phyloP scores from a whole-genome alignment of 2,888 invertebrate species.

The Lasioglossum villosulum region DNA sequence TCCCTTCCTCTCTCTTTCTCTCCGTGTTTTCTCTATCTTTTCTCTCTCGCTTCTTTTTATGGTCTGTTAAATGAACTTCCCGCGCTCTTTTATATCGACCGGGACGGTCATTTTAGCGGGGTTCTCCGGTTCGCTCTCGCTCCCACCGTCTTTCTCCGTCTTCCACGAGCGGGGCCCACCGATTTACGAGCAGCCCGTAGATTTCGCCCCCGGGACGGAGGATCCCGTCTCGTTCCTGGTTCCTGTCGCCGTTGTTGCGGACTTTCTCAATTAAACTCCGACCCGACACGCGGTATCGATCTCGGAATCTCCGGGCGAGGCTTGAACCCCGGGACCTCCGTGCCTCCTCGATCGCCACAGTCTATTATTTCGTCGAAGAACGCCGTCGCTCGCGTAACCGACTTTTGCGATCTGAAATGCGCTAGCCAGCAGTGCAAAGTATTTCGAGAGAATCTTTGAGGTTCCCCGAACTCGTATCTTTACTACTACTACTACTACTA shows the following conservation, averaged over 20 bases:
- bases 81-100: slow-evolving; percentile 82
- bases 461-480: too few species aligned
- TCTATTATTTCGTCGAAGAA: background rate
- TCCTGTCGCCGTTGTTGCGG: slow-evolving; percentile 26
- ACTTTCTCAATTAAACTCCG: slow-evolving; percentile 36
- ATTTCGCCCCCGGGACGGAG: slow-evolving; percentile 63
- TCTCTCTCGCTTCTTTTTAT: slow-evolving; percentile 75
- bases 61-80: slow-evolving; percentile 83
- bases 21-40: slow-evolving; percentile 25
- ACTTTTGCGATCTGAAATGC: background rate
- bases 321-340: slow-evolving; percentile 2
- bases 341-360: slow-evolving; percentile 11
- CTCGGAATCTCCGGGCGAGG: slow-evolving; percentile 3
- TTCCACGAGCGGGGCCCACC: slow-evolving; percentile 58
- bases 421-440: background rate
- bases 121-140: slow-evolving; percentile 58
- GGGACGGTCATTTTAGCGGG: slow-evolving; percentile 77
- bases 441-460: background rate
- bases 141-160: slow-evolving; percentile 11
- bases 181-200: slow-evolving; percentile 79
- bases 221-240: slow-evolving; percentile 48
- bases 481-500: too few species aligned
- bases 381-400: background rate
- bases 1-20: slow-evolving; percentile 28
- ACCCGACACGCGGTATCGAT: slow-evolving; percentile 30